Evolutionary conservation across 2,888 invertebrate genomes (phyloP), one percentile per base, ranked within the genome.

Genomic region (Prostheceraeus crozeri): DNA sequence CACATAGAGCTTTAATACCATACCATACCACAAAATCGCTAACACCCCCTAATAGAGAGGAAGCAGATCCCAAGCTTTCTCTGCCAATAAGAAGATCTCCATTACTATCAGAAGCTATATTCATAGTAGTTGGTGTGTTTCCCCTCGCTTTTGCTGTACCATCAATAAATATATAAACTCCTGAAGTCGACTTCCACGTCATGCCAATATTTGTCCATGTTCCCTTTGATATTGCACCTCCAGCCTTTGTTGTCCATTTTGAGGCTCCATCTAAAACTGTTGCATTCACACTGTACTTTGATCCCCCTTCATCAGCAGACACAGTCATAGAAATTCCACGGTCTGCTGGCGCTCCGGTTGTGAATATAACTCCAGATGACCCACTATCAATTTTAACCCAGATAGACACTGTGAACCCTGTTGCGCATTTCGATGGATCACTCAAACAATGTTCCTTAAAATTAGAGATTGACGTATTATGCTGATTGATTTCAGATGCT

Each of bases 11-110:
- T 19, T 33, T 35, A 3, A 57, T 56, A 3, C 19, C 30, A 16
- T 57, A 55, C 57, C 57, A 57, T 14, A 48, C 57, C 25, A 57
- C 35, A 14, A 55, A 25, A 57, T 57, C 46, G 27, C 23, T 23
- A 14, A 57, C 27, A 14, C 19, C n/a, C 28, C 57, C 57, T 23
- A 6, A 46, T 3, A 57, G 40, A 23, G 21, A 28, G 4, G 25
- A 25, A 6, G 48, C 4, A 19, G 14, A 19, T 48, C 6, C 4
- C 4, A 6, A 25, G 28, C 28, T 14, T 51, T 51, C 14, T 23
- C 40, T 35, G 3, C 57, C 57, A 48, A 57, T 21, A 27, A 27
- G 14, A 10, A 57, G 3, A 51, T 11, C 3, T 21, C 23, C 3
- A 14, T 27, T 45, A 3, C n/a, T 10, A 45, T 23, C 21, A 48